Evolutionary conservation across 37 sponge, comb jelly and placozoan species (phyloP).

Genomic region (Halisarca cf. caerulea): DNA sequence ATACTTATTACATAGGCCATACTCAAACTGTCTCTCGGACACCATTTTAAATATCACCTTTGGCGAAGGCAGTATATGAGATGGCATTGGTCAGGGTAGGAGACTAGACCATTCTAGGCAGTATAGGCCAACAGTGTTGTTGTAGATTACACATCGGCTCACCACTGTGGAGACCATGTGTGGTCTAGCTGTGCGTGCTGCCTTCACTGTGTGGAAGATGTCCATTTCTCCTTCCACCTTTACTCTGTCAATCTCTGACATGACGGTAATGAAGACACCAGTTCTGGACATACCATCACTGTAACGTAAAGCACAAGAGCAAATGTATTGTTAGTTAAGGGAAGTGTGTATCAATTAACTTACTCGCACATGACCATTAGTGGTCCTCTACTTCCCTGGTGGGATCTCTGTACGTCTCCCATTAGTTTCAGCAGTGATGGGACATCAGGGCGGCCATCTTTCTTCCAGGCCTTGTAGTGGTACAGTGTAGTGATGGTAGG

Average conservation of each 20-base stretch:
- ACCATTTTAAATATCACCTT: too few relatives aligned
- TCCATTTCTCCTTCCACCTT: conserved; percentile 25
- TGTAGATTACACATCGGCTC: neutral
- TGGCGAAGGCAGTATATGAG: too few relatives aligned
- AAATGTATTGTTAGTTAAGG: neutral
- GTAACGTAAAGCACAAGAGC: neutral
- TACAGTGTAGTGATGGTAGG: neutral
- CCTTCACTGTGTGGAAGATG: conserved; percentile 22
- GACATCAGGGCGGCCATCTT: neutral
- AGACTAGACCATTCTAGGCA: too few relatives aligned
- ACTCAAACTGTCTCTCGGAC: too few relatives aligned
- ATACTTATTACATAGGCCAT: too few relatives aligned
- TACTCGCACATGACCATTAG: conserved; percentile 28
- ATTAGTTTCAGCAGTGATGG: neutral
- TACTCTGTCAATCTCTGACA: conserved; percentile 22
- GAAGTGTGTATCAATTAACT: neutral
- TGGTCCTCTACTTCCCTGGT: neutral
- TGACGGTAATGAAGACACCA: conserved; percentile 11
- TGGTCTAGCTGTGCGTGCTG: conserved; percentile 13
- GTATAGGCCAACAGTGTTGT: too few relatives aligned
- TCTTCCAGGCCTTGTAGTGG: neutral
- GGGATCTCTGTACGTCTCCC: conserved; percentile 18
- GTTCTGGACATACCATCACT: conserved; percentile 30
- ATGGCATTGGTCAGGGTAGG: too few relatives aligned
- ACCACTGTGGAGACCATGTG: conserved; percentile 23